These are phyloP conservation scores for Fulica atra DNA, from an alignment of 2,113 vertebrate species.

Conservation along the genomic window DNA sequence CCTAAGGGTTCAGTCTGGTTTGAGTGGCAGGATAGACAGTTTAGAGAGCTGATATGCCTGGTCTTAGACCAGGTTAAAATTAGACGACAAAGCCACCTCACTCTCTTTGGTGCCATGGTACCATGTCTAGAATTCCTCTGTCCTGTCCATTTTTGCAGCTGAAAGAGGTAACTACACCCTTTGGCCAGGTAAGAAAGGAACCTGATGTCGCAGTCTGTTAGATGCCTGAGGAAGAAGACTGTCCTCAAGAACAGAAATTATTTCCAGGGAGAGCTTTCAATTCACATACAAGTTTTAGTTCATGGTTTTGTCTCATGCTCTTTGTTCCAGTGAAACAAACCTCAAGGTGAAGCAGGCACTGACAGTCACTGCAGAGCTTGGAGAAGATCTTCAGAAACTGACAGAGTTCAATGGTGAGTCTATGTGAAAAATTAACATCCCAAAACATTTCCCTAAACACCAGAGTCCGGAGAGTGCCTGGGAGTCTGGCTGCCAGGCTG, in stretches of 20 bases:
- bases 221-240: not conserved
- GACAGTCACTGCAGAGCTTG: slow-evolving; percentile 85
- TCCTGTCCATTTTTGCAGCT: not conserved
- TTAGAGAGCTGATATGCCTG: not conserved
- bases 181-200: not conserved
- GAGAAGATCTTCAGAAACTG: slow-evolving; percentile 78
- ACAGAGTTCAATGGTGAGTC: slow-evolving; percentile 85
- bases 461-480: not conserved
- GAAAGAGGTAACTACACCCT: not conserved
- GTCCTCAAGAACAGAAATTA: not conserved
- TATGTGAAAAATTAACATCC: not conserved
- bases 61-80: not conserved
- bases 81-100: not conserved
- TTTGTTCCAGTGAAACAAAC: slow-evolving; percentile 89
- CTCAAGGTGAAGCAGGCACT: slow-evolving; percentile 94
- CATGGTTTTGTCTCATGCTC: not conserved
- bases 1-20: not conserved
- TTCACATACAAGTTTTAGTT: not conserved
- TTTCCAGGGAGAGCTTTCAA: not conserved
- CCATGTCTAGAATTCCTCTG: not conserved
- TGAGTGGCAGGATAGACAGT: not conserved
- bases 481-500: not conserved
- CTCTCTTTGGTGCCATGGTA: not conserved
- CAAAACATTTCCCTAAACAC: not conserved
- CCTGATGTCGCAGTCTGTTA: not conserved